Evolutionary conservation across 2,797 vertebrate species (phyloP).

Genomic region (Masticophis lateralis): DNA sequence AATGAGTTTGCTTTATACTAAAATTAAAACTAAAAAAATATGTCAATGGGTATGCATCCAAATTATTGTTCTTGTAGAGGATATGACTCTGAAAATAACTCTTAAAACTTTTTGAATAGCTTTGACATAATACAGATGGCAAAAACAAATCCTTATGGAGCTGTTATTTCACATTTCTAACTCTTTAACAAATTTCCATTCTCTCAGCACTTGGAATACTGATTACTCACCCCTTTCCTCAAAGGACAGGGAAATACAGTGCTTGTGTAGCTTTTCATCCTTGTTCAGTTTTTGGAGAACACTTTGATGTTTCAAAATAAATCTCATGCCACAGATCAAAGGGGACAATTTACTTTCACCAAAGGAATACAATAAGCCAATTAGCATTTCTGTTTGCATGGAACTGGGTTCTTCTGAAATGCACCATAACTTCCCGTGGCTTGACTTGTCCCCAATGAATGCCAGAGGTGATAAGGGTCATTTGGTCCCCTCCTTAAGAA

Average conservation of each 20-base stretch:
- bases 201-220: constrained; percentile 47
- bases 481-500: constrained; percentile 9
- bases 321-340: constrained; percentile 67
- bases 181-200: constrained; percentile 26
- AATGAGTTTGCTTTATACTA: neutral
- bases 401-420: neutral
- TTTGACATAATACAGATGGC: constrained; percentile 46
- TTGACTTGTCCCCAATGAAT: constrained; percentile 39
- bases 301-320: constrained; percentile 71
- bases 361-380: constrained; percentile 58
- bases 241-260: constrained; percentile 50
- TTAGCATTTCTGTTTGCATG: constrained; percentile 49
- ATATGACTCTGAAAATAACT: neutral
- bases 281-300: constrained; percentile 62
- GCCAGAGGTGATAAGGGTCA: constrained; percentile 11
- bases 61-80: constrained; percentile 4
- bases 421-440: constrained; percentile 25
- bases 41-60: neutral
- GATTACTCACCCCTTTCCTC: constrained; percentile 36
- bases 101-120: constrained; percentile 15
- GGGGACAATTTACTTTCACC: constrained; percentile 58
- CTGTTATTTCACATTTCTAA: constrained; percentile 31
- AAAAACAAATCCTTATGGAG: constrained; percentile 23
- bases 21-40: neutral
- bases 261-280: constrained; percentile 48